Percentiles rank a stretch among this genome's conserved stretches.
phyloP scores from a whole-genome alignment of 2,797 vertebrate genomes.

The Dendrocincla fuliginosa region DNA sequence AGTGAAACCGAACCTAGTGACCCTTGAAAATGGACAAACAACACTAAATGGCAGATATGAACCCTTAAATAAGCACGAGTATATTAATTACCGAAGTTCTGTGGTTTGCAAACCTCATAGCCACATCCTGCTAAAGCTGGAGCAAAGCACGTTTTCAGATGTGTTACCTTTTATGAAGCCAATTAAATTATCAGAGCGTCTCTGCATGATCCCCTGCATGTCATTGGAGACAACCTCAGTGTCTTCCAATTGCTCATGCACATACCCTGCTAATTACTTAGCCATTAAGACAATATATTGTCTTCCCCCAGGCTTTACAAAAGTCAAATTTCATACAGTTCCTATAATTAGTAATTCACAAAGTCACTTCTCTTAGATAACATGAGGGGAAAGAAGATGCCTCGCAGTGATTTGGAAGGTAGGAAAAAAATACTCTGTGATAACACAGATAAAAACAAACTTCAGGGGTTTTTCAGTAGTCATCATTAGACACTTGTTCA shows the following conservation, averaged over 20 bases:
- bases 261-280: slow-evolving; percentile 16
- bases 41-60: background rate
- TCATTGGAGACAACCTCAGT: background rate
- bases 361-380: background rate
- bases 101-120: background rate
- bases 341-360: background rate
- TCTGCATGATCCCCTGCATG: background rate
- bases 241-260: slow-evolving; percentile 1
- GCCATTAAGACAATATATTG: background rate
- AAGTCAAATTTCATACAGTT: background rate
- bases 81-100: background rate
- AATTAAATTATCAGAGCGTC: background rate
- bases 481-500: background rate
- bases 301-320: background rate
- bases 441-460: background rate
- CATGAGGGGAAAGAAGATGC: background rate
- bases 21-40: background rate
- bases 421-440: background rate
- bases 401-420: background rate
- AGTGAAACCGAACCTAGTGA: background rate
- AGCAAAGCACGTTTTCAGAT: background rate
- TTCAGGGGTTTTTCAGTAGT: background rate
- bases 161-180: background rate
- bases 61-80: background rate
- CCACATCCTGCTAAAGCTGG: background rate